Evolutionary conservation across 2,888 invertebrate species (phyloP).

Genomic region (Brachypterus glaber): DNA sequence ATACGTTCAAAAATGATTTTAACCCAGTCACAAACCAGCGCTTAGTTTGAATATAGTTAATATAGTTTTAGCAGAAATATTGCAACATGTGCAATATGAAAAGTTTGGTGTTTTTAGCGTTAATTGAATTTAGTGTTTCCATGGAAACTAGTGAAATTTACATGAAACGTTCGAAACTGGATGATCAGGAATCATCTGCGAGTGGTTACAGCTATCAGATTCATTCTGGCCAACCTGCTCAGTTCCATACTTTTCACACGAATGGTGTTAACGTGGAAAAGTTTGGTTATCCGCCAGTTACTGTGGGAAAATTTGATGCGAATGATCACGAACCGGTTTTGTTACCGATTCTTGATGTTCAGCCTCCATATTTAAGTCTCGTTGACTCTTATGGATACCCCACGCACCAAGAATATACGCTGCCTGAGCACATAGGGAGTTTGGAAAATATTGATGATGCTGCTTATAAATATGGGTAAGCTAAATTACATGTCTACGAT

Average conservation of each 20-base stretch:
- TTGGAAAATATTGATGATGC: no score
- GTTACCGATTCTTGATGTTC: not conserved
- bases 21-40: no score
- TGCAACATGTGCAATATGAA: no score
- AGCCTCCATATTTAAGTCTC: not conserved
- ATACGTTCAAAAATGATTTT: no score
- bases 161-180: slow-evolving; percentile 17
- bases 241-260: slow-evolving; percentile 11
- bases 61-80: no score
- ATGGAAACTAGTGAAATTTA: slow-evolving; percentile 11
- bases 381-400: slow-evolving; percentile 1
- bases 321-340: not conserved
- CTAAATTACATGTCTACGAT: no score
- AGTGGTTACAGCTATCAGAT: slow-evolving; percentile 20
- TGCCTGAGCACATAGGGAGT: not conserved
- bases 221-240: slow-evolving; percentile 17
- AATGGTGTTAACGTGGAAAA: slow-evolving; percentile 7
- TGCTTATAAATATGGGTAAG: no score
- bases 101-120: no score
- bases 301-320: slow-evolving; percentile 6
- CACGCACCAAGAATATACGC: not conserved
- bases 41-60: no score
- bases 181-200: slow-evolving; percentile 19
- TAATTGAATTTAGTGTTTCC: no score
- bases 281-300: slow-evolving; percentile 14